Evolutionary conservation across 2,888 invertebrate genomes (phyloP), one percentile per base, ranked within the genome.

Genomic region (Drosophila birchii): DNA sequence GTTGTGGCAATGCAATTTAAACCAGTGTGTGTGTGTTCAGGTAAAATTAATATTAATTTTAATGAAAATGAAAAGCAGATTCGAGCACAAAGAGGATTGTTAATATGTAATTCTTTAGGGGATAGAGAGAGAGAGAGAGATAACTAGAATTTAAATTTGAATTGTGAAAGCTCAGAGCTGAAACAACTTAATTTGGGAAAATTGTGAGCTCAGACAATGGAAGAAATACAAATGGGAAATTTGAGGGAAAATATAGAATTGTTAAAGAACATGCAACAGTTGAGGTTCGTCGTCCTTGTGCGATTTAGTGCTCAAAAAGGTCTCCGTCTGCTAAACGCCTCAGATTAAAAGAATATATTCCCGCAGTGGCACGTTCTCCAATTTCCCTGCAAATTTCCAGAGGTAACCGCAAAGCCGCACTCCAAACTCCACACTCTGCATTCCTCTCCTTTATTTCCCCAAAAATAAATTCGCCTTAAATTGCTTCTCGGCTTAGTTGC

Each of bases 1-100:
- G 63, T 61, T 72, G 62, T 78, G 66, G 67, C 61, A 73, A 70
- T 75, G 34, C 80, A 76, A 78, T 86, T 76, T 70, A 71, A 82
- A 62, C n/a, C 20, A 36, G 20, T 55, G 12, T 41, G n/a, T 55
- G 32, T 67, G 61, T 51, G 51, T 49, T 43, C 51, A 74, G 79
- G 77, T 74, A 75, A 70, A 77, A 77, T 81, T 69, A 67, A 58
- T 87, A 80, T 76, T 76, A 75, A 85, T 88, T 74, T 70, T 67
- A 71, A 72, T 79, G 74, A 66, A 80, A 74, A 81, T 59, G 54
- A 70, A 79, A 75, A 75, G 57, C 55, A 26, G 58, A 43, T 20
- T 38, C 29, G 34, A 36, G 39, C 16, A 53, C 51, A 38, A 43
- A 55, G 56, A 51, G 66, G 36, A 59, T 57, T 74, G 73, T 56